These are phyloP conservation scores for Chascanopsetta lugubris DNA, from an alignment of 2,113 vertebrate genomes.

Conservation along the genomic window DNA sequence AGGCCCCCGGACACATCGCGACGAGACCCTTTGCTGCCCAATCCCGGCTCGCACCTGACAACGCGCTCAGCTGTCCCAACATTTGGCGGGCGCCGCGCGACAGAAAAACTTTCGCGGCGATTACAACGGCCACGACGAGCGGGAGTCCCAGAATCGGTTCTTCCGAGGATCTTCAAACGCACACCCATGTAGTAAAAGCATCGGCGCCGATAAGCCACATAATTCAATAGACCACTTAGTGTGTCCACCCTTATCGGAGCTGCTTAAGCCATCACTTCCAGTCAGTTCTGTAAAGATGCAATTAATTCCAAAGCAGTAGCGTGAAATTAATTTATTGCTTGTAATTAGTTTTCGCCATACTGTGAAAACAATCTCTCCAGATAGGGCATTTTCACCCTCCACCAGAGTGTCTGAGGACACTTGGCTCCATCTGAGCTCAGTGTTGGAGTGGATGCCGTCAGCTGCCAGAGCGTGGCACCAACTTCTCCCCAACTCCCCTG, in stretches of 20 bases:
- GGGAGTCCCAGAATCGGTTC: conserved; percentile 17
- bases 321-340: conserved; percentile 82
- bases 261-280: conserved; percentile 72
- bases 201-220: conserved; percentile 45
- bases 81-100: conserved; percentile 13
- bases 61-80: conserved; percentile 8
- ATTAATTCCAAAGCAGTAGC: conserved; percentile 79
- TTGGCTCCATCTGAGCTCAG: conserved; percentile 54
- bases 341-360: conserved; percentile 79
- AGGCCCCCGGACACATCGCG: not conserved
- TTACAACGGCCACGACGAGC: conserved; percentile 41
- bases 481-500: conserved; percentile 46
- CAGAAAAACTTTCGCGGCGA: conserved; percentile 39
- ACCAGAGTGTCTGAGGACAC: conserved; percentile 57
- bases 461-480: conserved; percentile 46
- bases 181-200: conserved; percentile 30
- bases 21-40: not conserved
- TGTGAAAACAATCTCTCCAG: conserved; percentile 77
- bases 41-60: not conserved
- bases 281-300: conserved; percentile 72
- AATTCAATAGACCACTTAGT: conserved; percentile 63
- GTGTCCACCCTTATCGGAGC: conserved; percentile 68
- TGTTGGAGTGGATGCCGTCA: conserved; percentile 39
- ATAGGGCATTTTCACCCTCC: conserved; percentile 61
- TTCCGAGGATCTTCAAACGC: conserved; percentile 37